phyloP scores from a whole-genome alignment of 2,888 invertebrate genomes.

The Pollenia labialis region DNA sequence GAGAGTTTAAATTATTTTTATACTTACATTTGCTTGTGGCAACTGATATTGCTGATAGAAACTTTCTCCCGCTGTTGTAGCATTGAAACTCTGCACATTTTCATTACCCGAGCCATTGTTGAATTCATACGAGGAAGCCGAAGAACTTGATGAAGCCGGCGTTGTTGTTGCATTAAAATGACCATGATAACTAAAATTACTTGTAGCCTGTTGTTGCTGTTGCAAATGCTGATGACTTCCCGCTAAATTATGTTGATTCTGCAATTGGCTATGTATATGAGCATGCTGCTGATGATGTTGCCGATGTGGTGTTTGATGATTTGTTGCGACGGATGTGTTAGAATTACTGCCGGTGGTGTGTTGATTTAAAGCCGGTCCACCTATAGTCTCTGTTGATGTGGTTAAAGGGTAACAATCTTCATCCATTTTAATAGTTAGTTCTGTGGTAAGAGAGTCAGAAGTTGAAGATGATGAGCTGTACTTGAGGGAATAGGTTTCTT shows the following conservation, averaged over 20 bases:
- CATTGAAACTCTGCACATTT: constrained; percentile 73
- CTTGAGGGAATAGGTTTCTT: constrained; percentile 93
- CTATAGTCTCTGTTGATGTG: constrained; percentile 67
- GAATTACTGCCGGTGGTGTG: constrained; percentile 52
- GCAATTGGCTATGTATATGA: constrained; percentile 72
- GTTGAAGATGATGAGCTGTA: constrained; percentile 86
- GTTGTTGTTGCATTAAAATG: constrained; percentile 84
- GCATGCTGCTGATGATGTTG: constrained; percentile 75
- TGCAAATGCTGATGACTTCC: constrained; percentile 74
- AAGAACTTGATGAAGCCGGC: constrained; percentile 80
- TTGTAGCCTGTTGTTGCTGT: constrained; percentile 72
- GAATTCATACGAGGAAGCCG: constrained; percentile 83
- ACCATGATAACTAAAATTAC: constrained; percentile 80
- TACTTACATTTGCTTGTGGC: constrained; percentile 81
- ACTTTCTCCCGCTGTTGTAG: constrained; percentile 72
- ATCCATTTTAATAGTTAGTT: constrained; percentile 92
- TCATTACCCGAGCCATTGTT: constrained; percentile 81
- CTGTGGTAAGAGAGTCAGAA: constrained; percentile 80
- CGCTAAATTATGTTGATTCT: constrained; percentile 73
- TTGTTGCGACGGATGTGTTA: constrained; percentile 36
- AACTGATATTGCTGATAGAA: constrained; percentile 78
- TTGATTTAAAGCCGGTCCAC: constrained; percentile 74
- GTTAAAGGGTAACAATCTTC: constrained; percentile 90
- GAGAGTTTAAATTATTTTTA: too few species aligned
- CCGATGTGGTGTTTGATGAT: constrained; percentile 72